These are phyloP conservation scores for Catostylus mosaicus DNA, from an alignment of 30 jellyfish, hydroid and myxozoan genomes.

Conservation along the genomic window DNA sequence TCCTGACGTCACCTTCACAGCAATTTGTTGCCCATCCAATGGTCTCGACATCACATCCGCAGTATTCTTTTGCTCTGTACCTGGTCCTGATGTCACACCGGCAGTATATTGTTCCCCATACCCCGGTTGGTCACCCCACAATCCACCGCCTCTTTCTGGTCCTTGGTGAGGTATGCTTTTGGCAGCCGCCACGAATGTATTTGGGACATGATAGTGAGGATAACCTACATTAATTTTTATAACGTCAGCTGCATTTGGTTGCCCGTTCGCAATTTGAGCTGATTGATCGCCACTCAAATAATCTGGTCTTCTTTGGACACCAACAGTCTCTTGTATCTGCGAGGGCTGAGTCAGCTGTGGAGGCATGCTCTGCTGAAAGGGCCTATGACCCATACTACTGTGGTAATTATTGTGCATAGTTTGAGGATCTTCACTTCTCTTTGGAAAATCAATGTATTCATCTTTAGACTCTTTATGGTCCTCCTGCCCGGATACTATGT, in stretches of 20 bases:
- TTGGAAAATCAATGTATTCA: slow-evolving; percentile 22
- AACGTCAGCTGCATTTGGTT: neutral
- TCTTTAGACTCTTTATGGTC: neutral
- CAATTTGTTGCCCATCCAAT: too few relatives aligned
- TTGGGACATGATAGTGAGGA: slow-evolving; percentile 36
- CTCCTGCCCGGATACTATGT: neutral
- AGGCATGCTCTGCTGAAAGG: neutral
- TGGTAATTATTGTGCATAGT: neutral
- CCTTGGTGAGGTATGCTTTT: slow-evolving; percentile 52
- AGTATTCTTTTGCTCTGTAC: neutral
- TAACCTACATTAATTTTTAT: slow-evolving; percentile 20
- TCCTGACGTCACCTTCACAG: too few relatives aligned
- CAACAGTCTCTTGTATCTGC: neutral
- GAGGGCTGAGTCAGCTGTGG: neutral
- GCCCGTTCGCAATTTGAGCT: neutral
- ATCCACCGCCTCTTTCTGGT: slow-evolving; percentile 76
- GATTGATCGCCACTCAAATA: neutral
- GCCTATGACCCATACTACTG: neutral
- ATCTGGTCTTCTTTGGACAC: neutral
- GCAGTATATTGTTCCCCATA: slow-evolving; percentile 45
- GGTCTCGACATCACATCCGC: neutral
- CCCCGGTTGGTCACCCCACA: slow-evolving; percentile 72
- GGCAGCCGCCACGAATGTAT: neutral
- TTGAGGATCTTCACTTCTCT: neutral
- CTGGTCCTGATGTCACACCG: too few relatives aligned